These are phyloP conservation scores for Uloborus diversus DNA, from an alignment of 1,140 invertebrate species.

Conservation along the genomic window DNA sequence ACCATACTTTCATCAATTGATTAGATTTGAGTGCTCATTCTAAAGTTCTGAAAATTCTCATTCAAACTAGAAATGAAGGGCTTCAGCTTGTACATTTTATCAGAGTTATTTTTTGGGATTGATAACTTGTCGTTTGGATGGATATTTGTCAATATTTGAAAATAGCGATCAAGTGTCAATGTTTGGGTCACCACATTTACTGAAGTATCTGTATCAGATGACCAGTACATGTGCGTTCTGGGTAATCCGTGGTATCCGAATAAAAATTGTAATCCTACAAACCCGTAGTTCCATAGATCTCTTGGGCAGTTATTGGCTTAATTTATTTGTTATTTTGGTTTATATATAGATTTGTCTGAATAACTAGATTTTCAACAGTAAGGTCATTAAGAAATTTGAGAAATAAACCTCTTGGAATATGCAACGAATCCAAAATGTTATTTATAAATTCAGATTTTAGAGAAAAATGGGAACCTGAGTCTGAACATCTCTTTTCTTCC, in stretches of 20 bases:
- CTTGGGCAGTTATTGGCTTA: background rate
- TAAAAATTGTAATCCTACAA: background rate
- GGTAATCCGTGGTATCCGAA: background rate
- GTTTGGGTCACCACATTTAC: constrained; percentile 9
- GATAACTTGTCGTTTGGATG: constrained; percentile 17
- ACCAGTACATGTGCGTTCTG: background rate
- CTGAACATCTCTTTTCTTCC: too few relatives aligned
- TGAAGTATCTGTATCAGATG: constrained; percentile 20
- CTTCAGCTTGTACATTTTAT: constrained; percentile 19
- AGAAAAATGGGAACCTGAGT: background rate
- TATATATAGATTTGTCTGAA: constrained; percentile 12
- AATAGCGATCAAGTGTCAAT: constrained; percentile 13
- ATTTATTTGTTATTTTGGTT: constrained; percentile 14
- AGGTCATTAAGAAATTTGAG: constrained; percentile 6
- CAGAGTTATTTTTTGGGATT: constrained; percentile 1
- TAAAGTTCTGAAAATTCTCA: constrained; percentile 23
- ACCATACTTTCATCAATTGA: constrained; percentile 11
- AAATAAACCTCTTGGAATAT: background rate
- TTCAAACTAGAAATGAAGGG: constrained; percentile 20
- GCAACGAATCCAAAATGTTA: constrained; percentile 7
- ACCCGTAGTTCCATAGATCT: background rate
- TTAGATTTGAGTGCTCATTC: background rate
- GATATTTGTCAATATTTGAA: constrained; percentile 18
- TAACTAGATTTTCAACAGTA: background rate
- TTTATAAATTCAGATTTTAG: background rate